Evolutionary conservation across 2,113 vertebrate species (phyloP), one percentile per base, ranked within the genome.

Genomic region (Equus quagga): DNA sequence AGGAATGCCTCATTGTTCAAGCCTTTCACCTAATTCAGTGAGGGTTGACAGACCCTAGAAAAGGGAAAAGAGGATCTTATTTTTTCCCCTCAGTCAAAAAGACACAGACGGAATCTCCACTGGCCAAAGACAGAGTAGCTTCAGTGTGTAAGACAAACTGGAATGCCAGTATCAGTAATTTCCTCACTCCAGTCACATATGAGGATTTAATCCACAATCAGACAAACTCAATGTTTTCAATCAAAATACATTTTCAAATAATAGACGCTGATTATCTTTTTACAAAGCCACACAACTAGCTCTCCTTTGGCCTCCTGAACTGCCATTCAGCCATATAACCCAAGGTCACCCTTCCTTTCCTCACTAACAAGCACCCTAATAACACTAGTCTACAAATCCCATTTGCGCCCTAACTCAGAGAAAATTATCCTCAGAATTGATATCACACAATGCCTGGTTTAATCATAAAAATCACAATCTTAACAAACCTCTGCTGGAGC

Each of bases 201-300:
- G 82, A 90, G 26, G 46, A 96, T 67, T 84, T 65, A 93, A 92
- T 64, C 41, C 41, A 89, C 23, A 91, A 60, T 70, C 41, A 85
- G 10, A 93, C 28, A 92, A 96, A 72, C 51, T 80, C 69, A 72
- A 10, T 69, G 19, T 83, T 95, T 87, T 84, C 51, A 82, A 92
- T 81, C 62, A 95, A 95, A 93, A 89, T 62, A 44, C 17, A 89
- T 73, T 92, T 90, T 79, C 49, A 94, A 90, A 36, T 92, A 85
- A 91, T 5, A 90, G 82, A 33, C 1, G 17, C 1, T 80, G 56
- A 56, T 31, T 90, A 12, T 89, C 56, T 33, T 56, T 85, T 73
- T 56, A 70, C 19, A 87, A 79, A 84, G 60, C 1, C 41, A 69
- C 21, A 85, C 31, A 76, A 76, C 33, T 85, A 1, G 6, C 49